Percentiles rank a stretch among this genome's conserved stretches.
Evolutionary conservation across 2,888 invertebrate species (phyloP).

Genomic region (Hypercompe scribonia): DNA sequence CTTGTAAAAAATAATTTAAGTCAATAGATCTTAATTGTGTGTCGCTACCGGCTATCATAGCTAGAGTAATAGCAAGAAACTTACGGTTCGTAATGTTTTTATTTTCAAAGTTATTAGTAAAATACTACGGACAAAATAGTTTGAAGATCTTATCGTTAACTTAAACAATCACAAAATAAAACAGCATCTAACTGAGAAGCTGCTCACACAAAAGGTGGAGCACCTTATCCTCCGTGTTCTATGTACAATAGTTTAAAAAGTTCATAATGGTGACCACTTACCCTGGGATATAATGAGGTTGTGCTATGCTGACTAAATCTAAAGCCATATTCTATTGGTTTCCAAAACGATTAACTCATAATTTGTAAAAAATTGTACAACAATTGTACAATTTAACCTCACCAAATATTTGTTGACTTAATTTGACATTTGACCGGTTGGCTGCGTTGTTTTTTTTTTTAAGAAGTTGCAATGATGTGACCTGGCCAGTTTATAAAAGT

Average conservation of each 20-base stretch:
- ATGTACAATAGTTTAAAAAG: not conserved
- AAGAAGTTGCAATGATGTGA: slow-evolving; percentile 3
- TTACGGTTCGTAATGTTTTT: too few relatives aligned
- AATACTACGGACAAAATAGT: too few relatives aligned
- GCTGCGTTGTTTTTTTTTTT: slow-evolving; percentile 26
- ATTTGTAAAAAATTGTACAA: slow-evolving; percentile 53
- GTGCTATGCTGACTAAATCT: slow-evolving; percentile 88
- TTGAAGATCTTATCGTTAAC: too few relatives aligned
- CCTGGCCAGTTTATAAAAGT: slow-evolving; percentile 24
- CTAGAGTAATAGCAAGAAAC: too few relatives aligned
- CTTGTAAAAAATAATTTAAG: not conserved
- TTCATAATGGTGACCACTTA: slow-evolving; percentile 64
- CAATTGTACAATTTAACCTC: slow-evolving; percentile 32
- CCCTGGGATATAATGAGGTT: slow-evolving; percentile 92
- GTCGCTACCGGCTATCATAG: too few relatives aligned
- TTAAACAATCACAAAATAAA: not conserved
- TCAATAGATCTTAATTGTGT: too few relatives aligned
- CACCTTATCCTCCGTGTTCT: not conserved
- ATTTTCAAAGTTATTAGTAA: too few relatives aligned
- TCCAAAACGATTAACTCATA: slow-evolving; percentile 57
- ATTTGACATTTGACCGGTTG: slow-evolving; percentile 44
- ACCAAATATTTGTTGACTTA: slow-evolving; percentile 52
- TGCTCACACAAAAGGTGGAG: not conserved
- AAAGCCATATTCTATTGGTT: slow-evolving; percentile 73
- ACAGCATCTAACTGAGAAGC: too few relatives aligned